Evolutionary conservation across 2,113 vertebrate species (phyloP).

Genomic region (Trogon melanurus): DNA sequence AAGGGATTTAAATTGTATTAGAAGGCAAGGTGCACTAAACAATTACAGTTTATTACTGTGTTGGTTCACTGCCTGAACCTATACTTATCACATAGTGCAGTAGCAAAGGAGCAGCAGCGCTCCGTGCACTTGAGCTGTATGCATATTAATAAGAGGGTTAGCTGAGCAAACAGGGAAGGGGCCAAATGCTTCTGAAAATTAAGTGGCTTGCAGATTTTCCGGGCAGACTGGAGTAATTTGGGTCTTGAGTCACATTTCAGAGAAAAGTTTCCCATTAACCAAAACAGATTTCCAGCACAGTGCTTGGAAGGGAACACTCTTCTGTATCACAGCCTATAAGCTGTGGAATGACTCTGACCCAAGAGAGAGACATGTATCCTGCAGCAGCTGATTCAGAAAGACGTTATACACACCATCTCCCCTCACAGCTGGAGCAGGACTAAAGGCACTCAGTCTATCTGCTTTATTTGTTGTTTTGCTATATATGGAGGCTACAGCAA

Average conservation of each 20-base stretch:
- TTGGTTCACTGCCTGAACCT: constrained; percentile 62
- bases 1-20: constrained; percentile 67
- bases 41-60: constrained; percentile 59
- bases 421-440: background rate
- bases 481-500: background rate
- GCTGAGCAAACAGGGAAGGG: constrained; percentile 4
- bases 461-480: background rate
- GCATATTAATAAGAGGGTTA: constrained; percentile 25
- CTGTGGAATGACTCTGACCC: background rate
- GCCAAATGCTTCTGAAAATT: background rate
- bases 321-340: background rate
- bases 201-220: background rate
- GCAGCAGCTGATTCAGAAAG: constrained; percentile 39
- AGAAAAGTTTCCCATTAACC: background rate
- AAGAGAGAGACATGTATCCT: constrained; percentile 9
- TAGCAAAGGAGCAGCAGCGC: background rate
- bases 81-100: constrained; percentile 46
- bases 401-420: background rate
- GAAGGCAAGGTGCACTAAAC: constrained; percentile 65
- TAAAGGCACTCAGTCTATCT: background rate
- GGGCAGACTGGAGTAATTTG: background rate
- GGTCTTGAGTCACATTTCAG: background rate
- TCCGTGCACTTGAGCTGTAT: background rate
- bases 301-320: background rate
- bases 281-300: background rate